Evolutionary conservation across 2,888 invertebrate genomes (phyloP), one percentile per base, ranked within the genome.

Genomic region (Dynastes hyllus): DNA sequence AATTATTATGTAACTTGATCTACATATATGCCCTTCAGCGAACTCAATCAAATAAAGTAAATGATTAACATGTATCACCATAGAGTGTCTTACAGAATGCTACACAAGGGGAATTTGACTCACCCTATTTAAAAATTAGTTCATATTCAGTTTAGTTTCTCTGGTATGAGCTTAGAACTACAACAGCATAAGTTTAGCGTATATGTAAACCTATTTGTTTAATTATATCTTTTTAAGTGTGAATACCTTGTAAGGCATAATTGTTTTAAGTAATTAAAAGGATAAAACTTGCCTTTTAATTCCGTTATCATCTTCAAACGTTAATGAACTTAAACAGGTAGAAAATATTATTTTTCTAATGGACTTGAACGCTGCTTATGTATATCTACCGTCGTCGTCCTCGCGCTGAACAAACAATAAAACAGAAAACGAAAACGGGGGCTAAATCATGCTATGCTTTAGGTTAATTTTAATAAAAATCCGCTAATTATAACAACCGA

Each of bases 401-500:
- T 11, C 61, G 13, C 27, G 27, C 55, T 27, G 61, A 75, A 75
- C 61, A 75, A 75, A 75, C 73, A 75, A 75, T 75, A 75, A 75
- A 75, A 75, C 73, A 50, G 73, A 63, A 75, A 61, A 75, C 73
- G 61, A 40, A 61, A 45, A 63, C 61, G 13, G 22, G 22, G 45
- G 58, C 27, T 67, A 77, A 77, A 77, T 77, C 77, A 69, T 69
- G 40, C 55, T 66, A 53, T 22, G 61, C 61, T 70, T 70, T 70
- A 78, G 61, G 63, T 70, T 70, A 61, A 66, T 78, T 69, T 78
- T 70, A 78, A 80, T 63, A 78, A 80, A 81, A 80, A 79, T 76
- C 63, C 77, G 81, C 81, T 83, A 84, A 84, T 83, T 84, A 81
- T 82, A 81, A 81, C 82, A 83, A 81, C 73, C 83, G 80, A 83